Evolutionary conservation across 2,797 vertebrate species (phyloP), one percentile per base, ranked within the genome.

Genomic region (Orestias chungarensis): DNA sequence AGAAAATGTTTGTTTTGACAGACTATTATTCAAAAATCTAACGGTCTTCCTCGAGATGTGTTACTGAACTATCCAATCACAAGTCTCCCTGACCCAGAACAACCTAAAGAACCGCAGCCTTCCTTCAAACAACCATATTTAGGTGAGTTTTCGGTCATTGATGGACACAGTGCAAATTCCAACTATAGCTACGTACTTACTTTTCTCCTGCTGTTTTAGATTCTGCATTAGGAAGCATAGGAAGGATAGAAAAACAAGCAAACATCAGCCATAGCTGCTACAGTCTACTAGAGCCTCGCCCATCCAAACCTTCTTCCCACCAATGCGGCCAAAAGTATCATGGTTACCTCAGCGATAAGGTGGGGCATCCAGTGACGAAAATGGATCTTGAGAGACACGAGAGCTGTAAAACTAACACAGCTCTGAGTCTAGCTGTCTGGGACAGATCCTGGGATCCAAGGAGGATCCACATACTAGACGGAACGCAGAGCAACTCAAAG

Each of bases 21-120:
- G 87, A 84, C 73, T 74, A 69, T 59, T 18, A 79, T 80, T 61
- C 68, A 86, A 20, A 84, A 80, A 18, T 15, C 44, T 8, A 61
- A 47, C 25, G 27, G 59, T 47, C 20, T 66, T 20, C 52, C 67
- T 20, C 50, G 0, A n/a, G 73, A 80, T 12, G 12, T 20, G 15
- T 40, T 67, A 20, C n/a, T 71, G 0, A 73, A 79, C n/a, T 5
- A 10, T 61, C 43, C 72, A 9, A 49, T 25, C 6, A 17, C 29
- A 31, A 5, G 40, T 50, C 65, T 4, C 1, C 64, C 52, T 46
- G 66, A 66, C 31, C 31, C 40, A 4, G 49, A 15, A 1, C 61
- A 73, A 42, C 64, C 35, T 9, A 17, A 68, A 15, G 75, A 71
- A 15, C 75, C 71, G 1, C 76, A 59, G 42, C 14, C 15, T 27